These are phyloP conservation scores for Coryphaenoides rupestris DNA, from an alignment of 2,113 vertebrate species.

Conservation along the genomic window DNA sequence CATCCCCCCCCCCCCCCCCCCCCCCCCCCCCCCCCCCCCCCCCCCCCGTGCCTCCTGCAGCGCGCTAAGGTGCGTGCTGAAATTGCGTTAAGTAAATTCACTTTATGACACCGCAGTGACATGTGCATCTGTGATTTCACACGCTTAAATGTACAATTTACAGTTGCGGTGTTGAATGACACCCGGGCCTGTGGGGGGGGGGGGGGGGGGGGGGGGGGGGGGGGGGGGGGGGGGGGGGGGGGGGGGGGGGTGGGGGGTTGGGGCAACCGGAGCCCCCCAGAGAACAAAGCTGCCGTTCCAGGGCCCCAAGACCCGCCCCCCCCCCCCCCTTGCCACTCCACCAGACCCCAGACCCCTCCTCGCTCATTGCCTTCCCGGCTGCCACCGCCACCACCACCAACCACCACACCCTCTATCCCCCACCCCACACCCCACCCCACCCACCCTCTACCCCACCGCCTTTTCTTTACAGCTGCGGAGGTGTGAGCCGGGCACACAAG, in stretches of 20 bases:
- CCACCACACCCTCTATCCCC: constrained; percentile 52
- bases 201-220: constrained; percentile 50
- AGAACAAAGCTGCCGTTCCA: constrained; percentile 67
- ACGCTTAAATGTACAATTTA: constrained; percentile 78
- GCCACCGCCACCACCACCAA: constrained; percentile 44
- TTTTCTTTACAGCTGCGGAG: constrained; percentile 71
- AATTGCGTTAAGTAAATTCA: constrained; percentile 69
- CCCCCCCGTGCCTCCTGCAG: constrained; percentile 42
- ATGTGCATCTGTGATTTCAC: constrained; percentile 81
- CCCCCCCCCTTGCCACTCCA: constrained; percentile 55
- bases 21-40: constrained; percentile 26
- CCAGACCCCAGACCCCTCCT: constrained; percentile 6
- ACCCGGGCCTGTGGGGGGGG: constrained; percentile 46
- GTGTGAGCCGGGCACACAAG: constrained; percentile 69
- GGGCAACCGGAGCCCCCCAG: constrained; percentile 58
- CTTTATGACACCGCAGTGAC: constrained; percentile 73
- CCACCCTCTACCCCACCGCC: neutral
- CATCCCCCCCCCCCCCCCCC: too few relatives aligned
- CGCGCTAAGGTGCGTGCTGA: constrained; percentile 61
- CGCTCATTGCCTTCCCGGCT: neutral
- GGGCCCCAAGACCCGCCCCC: constrained; percentile 39
- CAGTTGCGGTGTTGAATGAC: constrained; percentile 78
- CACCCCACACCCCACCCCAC: constrained; percentile 24
- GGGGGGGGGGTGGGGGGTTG: constrained; percentile 31
- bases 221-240: constrained; percentile 53